Evolutionary conservation across 2,888 invertebrate species (phyloP), one percentile per base, ranked within the genome.

Genomic region (Drosophila setosimentum): DNA sequence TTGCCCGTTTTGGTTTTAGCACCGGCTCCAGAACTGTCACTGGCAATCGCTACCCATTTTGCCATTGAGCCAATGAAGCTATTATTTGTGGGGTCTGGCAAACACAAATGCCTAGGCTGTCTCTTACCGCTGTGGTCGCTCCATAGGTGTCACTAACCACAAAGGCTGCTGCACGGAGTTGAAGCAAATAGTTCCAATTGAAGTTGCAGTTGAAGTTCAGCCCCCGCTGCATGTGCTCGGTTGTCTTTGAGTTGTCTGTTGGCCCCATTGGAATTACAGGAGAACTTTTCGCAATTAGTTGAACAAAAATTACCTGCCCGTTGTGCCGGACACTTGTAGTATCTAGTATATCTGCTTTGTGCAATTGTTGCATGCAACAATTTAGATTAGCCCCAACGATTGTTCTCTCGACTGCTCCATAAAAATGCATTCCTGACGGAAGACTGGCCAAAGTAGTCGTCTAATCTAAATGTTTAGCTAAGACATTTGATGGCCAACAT

Each of bases 241-340:
- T 75, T 89, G 85, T 89, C 85, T 81, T 81, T 87, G 73, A 89
- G 73, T 77, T 82, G 88, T 84, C 89, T 68, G 61, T 65, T 72
- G 64, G 79, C 76, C 77, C 76, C 87, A 54, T 72, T 83, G 76
- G 73, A 75, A 86, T 83, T 84, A 83, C 90, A 81, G 91, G 84
- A 90, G 91, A 91, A 92, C 90, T 92, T 91, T 90, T 85, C 87
- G 85, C 92, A 92, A 92, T 92, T 91, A 91, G 85, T 73, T 87
- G 73, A 76, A 76, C 78, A 55, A 79, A 88, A 91, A 91, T 91
- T 91, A 89, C 79, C 84, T 76, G 79, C 72, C 81, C 82, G 80
- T 62, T 50, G 71, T 67, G 48, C 70, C 65, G 80, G 80, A 76
- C 80, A 80, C 80, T 80, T 72, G 80, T 68, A 55, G 64, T 57